Base-by-base conservation (phyloP, 2,113 vertebrate genomes). In the Pungitius pungitius region DNA sequence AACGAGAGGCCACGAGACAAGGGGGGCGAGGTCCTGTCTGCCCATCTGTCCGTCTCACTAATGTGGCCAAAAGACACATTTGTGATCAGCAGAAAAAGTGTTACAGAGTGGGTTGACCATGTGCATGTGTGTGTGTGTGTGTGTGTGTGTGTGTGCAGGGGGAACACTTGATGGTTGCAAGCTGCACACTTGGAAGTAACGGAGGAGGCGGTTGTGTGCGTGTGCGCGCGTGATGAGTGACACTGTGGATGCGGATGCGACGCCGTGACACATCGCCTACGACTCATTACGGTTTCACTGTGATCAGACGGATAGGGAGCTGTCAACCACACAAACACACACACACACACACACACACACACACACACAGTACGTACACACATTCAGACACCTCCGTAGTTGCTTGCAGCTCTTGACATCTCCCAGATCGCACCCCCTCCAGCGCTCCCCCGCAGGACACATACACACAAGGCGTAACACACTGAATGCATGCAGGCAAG, bases 261-360 rank as follows among this genome's bases (percentile, higher is more conserved):
- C 81, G 75, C 85, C 80, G 76, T 82, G 90, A 91, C 88, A 88
- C 77, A 87, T 81, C 85, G 80, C 92, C 92, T 87, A 88, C 88
- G 73, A 91, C 91, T 93, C 90, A 91, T 94, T 92, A 92, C 78
- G 80, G 88, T 87, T 91, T 87, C 87, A 81, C 85, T 91, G 84
- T 90, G 88, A 93, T 91, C 90, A 90, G 81, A 82, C 80, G 62
- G 83, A 83, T 81, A 58, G 80, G 85, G 85, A 90, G 81, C 90
- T 90, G 88, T 92, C 91, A 92, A 79, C 22, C 85, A 68, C 81
- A 74, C 64, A 58, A 40, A 78, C 70, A 75, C 74, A 71, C 79
- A 67, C 69, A 63, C 77, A 54, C 67, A 71, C 68, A 37, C 26
- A 62, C 40, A 55, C 40, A 56, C 47, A 54, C 67, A 49, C 65